These are phyloP conservation scores for Yoshiicerus persimilis DNA, from an alignment of 1,140 invertebrate species.

Conservation along the genomic window DNA sequence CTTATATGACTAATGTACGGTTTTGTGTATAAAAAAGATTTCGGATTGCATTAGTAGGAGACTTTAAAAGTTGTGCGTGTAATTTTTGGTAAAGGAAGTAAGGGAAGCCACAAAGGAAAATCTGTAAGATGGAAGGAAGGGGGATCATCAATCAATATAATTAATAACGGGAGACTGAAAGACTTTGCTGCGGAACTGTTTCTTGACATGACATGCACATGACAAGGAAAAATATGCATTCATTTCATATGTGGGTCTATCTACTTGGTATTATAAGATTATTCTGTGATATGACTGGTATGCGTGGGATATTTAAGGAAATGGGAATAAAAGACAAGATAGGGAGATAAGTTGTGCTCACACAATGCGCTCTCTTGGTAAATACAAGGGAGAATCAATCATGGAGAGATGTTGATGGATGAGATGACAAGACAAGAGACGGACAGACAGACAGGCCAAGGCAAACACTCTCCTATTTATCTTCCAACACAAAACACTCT, in stretches of 20 bases:
- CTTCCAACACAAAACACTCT: neutral
- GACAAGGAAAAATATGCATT: neutral
- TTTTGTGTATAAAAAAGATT: too few relatives aligned
- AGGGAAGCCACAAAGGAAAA: neutral
- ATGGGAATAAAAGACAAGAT: neutral
- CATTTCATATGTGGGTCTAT: neutral
- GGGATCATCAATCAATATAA: constrained; percentile 10
- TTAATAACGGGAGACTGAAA: neutral
- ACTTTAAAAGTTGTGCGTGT: too few relatives aligned
- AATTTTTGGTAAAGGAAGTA: neutral
- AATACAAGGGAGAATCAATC: neutral
- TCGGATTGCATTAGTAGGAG: too few relatives aligned
- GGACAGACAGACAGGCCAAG: neutral
- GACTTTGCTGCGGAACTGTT: neutral
- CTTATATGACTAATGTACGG: too few relatives aligned
- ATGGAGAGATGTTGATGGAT: neutral
- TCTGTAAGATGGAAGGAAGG: neutral
- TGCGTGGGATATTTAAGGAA: neutral
- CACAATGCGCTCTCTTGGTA: neutral
- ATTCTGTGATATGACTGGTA: too few relatives aligned
- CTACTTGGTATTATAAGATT: too few relatives aligned
- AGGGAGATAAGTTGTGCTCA: neutral
- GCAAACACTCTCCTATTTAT: neutral
- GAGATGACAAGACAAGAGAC: constrained; percentile 3
- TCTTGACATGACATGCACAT: neutral